Evolutionary conservation across 1,140 invertebrate species (phyloP), one percentile per base, ranked within the genome.

Genomic region (Eubasilissa regina): DNA sequence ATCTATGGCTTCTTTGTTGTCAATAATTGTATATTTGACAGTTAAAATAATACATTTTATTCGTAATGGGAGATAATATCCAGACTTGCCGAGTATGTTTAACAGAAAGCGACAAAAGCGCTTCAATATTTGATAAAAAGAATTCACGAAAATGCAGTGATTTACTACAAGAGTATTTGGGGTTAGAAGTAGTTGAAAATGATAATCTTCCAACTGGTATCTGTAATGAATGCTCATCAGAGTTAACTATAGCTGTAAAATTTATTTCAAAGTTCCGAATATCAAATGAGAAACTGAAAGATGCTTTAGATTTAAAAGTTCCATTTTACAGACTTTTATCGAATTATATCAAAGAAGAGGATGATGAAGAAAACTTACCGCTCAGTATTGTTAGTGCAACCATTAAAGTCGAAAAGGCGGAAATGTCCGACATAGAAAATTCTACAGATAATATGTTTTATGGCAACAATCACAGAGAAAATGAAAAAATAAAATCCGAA

Each of bases 241-340:
- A 78, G 51, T 62, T 78, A 43, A 60, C 35, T 15, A 47, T 45
- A n/a, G 21, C 56, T 7, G 55, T 78, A 15, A 48, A 70, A 25
- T 78, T 78, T 60, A 58, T 78, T 17, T 78, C 77, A 9, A 78
- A 78, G 43, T 78, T 21, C 43, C 48, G 77, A 21, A 35, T 60
- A 19, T 58, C 77, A 19, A 60, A 73, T n/a, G 55, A 72, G 9
- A 70, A 78, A 72, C 15, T 73, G 17, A 66, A 73, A 58, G 62
- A 58, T 21, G 25, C 64, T 48, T 47, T 78, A 21, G 77, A 73
- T 60, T 58, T 73, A 47, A 78, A 78, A 1, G 47, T 78, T 11
- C 53, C 64, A 10, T 78, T 78, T 72, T 43, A 78, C 21, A 48
- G 66, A 78, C 25, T 73, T 10, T 19, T 58, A 43, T 43, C 47